Base-by-base conservation (phyloP, 2,888 invertebrate species). In the Helicoverpa assulta region DNA sequence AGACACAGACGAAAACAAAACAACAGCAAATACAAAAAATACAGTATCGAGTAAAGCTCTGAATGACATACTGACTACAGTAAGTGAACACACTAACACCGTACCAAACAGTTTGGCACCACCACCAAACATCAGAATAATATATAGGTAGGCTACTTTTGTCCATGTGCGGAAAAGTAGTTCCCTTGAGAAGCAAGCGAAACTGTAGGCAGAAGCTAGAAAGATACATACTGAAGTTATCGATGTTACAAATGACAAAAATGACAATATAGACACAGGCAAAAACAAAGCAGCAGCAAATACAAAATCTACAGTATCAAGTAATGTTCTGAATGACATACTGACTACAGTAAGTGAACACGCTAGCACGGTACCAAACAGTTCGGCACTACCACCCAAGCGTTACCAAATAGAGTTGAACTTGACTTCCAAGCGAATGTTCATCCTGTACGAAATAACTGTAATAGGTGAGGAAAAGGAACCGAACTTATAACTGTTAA, bases 331-430 rank as follows among this genome's bases (percentile, higher is more conserved):
- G 33, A 61, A 65, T 76, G 77, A 61, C 60, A 65, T 14, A 70
- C 12, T 65, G 50, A 51, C 47, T 52, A 37, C 77, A 56, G 61
- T 63, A 58, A 53, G 26, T 72, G 66, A 59, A 21, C 78, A 60
- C 73, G 50, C 12, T 19, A 50, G 1, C 29, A 21, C 52, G 26
- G 53, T 55, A 76, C 59, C 55, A 54, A 75, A 78, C 65, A 61
- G 80, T 68, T 78, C 72, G 58, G 75, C 78, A 65, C 62, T 65
- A 26, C 65, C 76, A 78, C 76, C 76, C 79, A 76, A 61, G 76
- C 76, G 74, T 76, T 76, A 63, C 52, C 43, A 77, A 61, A 56
- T 40, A 33, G 33, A 53, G 40, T 53, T 78, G 76, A 78, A 76
- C 76, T 76, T 76, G 76, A 78, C 76, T 78, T 68, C 65, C n/a